phyloP scores from a whole-genome alignment of 2,113 vertebrate genomes.

The Geococcyx californianus region DNA sequence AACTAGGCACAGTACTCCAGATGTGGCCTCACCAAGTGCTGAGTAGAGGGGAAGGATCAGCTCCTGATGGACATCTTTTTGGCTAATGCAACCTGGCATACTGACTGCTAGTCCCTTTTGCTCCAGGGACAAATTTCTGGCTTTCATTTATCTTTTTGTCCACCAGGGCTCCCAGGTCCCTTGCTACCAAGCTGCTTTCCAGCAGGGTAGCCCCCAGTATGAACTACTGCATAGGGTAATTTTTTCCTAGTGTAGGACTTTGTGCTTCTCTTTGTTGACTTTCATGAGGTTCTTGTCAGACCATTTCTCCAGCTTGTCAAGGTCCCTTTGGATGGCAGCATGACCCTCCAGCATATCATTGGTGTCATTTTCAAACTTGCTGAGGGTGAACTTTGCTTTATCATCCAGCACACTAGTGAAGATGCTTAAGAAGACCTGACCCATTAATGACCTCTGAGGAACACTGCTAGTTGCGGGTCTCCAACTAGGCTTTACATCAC shows the following conservation, averaged over 20 bases:
- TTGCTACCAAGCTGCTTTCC: neutral
- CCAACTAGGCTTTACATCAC: neutral
- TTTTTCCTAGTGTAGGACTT: neutral
- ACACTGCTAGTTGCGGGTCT: neutral
- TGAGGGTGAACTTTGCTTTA: neutral
- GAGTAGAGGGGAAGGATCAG: neutral
- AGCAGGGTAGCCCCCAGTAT: fast-evolving
- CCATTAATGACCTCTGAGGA: neutral
- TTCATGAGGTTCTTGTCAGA: neutral
- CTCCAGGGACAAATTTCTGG: neutral
- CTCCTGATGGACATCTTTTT: too few species aligned
- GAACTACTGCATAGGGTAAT: neutral
- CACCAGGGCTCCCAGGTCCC: too few species aligned
- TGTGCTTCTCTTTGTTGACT: neutral
- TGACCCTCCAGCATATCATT: neutral
- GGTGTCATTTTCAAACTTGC: neutral
- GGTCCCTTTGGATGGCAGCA: neutral
- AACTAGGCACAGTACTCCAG: neutral
- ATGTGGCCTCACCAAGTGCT: too few species aligned
- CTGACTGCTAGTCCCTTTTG: too few species aligned
- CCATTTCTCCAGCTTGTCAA: neutral
- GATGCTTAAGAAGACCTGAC: neutral
- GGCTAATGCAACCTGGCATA: too few species aligned
- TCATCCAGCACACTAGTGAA: neutral
- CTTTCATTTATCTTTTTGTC: neutral